Base-by-base conservation (phyloP, 2,888 invertebrate species). In the Coelopa pilipes region DNA sequence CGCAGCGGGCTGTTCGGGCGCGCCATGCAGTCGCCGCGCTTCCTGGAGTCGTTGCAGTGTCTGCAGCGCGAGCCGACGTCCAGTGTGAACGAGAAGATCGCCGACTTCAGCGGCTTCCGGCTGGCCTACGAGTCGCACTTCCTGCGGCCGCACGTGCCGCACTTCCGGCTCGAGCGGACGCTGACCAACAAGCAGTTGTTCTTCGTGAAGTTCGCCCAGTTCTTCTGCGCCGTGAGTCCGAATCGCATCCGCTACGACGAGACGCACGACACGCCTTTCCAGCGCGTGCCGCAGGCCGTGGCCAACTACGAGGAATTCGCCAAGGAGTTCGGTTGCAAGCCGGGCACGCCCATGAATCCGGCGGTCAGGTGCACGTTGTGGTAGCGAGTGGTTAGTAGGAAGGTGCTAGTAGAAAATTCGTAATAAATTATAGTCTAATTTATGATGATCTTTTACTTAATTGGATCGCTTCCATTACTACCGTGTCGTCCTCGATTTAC, bases 141-240 rank as follows among this genome's bases (percentile, higher is more conserved):
- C 15, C 65, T 71, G 1, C 65, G 62, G 0, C 4, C 47, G 11
- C 2, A 15, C 0, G 55, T 53, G 10, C 55, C 72, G 12, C 62
- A 70, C 9, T 73, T 75, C 55, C 12, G 11, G 0, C 50, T n/a
- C 19, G 34, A 53, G 11, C 34, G 50, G 0, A 12, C 45, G 17
- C 72, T 77, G 0, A 72, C 67, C 15, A 74, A 66, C 45, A 76
- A 77, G 7, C 78, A 79, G 49, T 60, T 77, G 1, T 81, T 80
- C 59, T 81, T 80, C 19, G 76, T 81, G 11, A 78, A 81, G 45
- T 81, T 78, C 65, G 79, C 80, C 0, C 81, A 81, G n/a, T 80
- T 81, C 62, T 81, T 80, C 47, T 81, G 81, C 45, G 72, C 69
- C 0, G 72, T 72, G 4, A 70, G 59, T 45, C 76, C 77, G 0